Evolutionary conservation across 1,140 invertebrate species (phyloP), one percentile per base, ranked within the genome.

Genomic region (Pseudobourletiella spinata): DNA sequence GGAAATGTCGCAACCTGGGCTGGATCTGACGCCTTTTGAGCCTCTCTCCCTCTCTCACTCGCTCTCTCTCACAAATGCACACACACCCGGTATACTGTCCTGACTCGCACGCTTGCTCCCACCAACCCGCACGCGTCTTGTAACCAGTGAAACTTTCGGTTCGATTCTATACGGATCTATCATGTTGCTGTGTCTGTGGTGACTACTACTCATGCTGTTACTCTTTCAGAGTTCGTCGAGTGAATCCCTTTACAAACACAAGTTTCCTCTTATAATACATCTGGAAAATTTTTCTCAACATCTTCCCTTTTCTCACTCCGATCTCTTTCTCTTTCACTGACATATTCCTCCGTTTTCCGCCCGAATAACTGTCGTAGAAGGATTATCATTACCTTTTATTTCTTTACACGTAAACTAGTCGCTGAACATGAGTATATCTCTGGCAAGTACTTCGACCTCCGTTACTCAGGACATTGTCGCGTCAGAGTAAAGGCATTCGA

Each of bases 1-100:
- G 32, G 51, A 61, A 55, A 60, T 60, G 59, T 60, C 59, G 48
- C 48, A 51, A 51, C 48, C 48, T 51, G 48, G 48, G 22, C 44
- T 6, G 32, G n/a, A 8, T 39, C 32, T 39, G 32, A 11, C 32
- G 32, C n/a, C 32, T 39, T 39, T 39, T 39, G n/a, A n/a, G n/a
- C n/a, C n/a, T n/a, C n/a, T 39, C n/a, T 39, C n/a, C n/a, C 8
- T 39, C 32, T 39, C n/a, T 39, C n/a, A 39, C 32, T 39, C 32
- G 32, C n/a, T n/a, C n/a, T n/a, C n/a, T n/a, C n/a, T n/a, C n/a
- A n/a, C n/a, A n/a, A n/a, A n/a, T n/a, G n/a, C n/a, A n/a, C n/a
- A n/a, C n/a, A n/a, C n/a, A n/a, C n/a, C n/a, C n/a, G n/a, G n/a
- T n/a, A n/a, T n/a, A n/a, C n/a, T n/a, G n/a, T n/a, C n/a, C n/a